Percentiles rank a stretch among this genome's conserved stretches.
These are phyloP conservation scores for Sinotaia quadrata DNA, from an alignment of 2,888 invertebrate species.

Conservation along the genomic window DNA sequence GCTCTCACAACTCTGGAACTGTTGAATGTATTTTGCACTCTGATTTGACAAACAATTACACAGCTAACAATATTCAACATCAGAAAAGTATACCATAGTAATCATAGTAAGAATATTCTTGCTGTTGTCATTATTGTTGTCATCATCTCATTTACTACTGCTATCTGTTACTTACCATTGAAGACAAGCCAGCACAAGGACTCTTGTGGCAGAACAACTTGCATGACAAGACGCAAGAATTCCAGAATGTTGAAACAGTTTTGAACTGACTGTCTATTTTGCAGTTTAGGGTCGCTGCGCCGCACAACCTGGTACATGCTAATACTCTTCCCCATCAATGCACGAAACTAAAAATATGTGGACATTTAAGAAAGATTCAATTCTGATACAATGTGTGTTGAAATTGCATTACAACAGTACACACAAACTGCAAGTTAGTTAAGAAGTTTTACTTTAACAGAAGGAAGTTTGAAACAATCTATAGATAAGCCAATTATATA, in stretches of 20 bases:
- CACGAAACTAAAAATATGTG: conserved; percentile 70
- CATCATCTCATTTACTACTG: no score
- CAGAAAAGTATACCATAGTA: no score
- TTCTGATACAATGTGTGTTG: no score
- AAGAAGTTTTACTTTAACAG: no score
- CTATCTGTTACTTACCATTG: conserved; percentile 61
- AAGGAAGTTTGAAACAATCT: no score
- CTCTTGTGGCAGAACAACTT: conserved; percentile 68
- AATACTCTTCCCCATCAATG: conserved; percentile 70
- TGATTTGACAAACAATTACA: not conserved
- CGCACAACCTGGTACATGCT: conserved; percentile 68
- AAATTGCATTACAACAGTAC: no score
- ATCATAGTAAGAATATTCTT: no score
- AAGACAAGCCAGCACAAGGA: conserved; percentile 71
- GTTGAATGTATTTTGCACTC: not conserved
- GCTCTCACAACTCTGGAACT: no score
- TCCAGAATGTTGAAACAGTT: conserved; percentile 64
- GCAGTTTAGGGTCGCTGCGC: conserved; percentile 66
- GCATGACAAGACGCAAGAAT: conserved; percentile 67
- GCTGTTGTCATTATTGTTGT: no score
- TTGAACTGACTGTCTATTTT: conserved; percentile 66
- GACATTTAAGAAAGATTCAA: no score
- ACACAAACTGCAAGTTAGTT: no score
- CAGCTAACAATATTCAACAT: not conserved
- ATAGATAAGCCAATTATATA: no score